These are phyloP conservation scores for Girardia tigrina DNA, from an alignment of 2,888 invertebrate genomes.

Conservation along the genomic window DNA sequence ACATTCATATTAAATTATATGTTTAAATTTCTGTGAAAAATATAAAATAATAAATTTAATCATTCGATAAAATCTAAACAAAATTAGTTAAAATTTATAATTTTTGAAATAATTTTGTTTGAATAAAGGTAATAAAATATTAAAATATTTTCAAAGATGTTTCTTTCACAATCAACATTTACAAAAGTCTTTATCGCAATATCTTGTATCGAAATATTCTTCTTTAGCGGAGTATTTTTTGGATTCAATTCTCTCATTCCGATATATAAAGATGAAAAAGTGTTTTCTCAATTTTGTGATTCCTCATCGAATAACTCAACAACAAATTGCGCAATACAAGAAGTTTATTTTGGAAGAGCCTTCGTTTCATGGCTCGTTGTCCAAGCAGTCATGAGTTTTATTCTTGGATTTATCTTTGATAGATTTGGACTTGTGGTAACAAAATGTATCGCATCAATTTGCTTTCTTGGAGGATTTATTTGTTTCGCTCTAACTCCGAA, in stretches of 20 bases:
- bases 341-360: not conserved
- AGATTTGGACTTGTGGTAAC: not conserved
- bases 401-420: not conserved
- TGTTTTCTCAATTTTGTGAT: not conserved
- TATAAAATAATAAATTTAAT: too few relatives aligned
- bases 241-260: conserved; percentile 8
- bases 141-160: too few relatives aligned
- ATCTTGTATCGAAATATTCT: not conserved
- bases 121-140: too few relatives aligned
- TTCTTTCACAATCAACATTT: too few relatives aligned
- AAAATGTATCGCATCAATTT: not conserved
- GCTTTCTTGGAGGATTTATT: not conserved
- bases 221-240: not conserved
- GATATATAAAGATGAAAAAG: not conserved
- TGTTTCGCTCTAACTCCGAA: conserved; percentile 1
- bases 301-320: not conserved
- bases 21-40: too few relatives aligned
- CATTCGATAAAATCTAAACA: too few relatives aligned
- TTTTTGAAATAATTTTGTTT: too few relatives aligned
- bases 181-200: too few relatives aligned
- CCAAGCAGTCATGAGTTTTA: not conserved
- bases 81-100: too few relatives aligned
- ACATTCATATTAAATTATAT: too few relatives aligned
- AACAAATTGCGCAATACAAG: not conserved
- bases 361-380: not conserved